Base-by-base conservation (phyloP, 1,140 invertebrate genomes). In the Heliothis virescens region DNA sequence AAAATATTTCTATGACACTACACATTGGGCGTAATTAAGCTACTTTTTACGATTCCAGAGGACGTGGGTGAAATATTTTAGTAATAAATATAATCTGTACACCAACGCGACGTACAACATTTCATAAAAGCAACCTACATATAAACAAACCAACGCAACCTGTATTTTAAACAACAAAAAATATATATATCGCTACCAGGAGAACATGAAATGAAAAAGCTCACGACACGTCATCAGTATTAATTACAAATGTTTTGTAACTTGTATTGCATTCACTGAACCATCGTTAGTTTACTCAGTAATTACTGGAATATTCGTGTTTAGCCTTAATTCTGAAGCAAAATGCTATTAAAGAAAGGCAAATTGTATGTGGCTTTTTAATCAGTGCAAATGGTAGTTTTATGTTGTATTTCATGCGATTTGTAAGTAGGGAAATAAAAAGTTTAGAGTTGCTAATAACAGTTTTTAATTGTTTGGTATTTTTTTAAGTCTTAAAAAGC, bases 231-330 rank as follows among this genome's bases (percentile, higher is more conserved):
- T 41, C 34, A 16, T 63, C 29, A 63, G 62, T 47, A 3, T 47
- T 63, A 63, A 34, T 41, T 60, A 60, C 57, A 69, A 69, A 69
- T 26, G 47, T 69, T 69, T 67, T 50, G 65, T 50, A 2, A 26
- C 47, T 52, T 21, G 47, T 15, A 50, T 69, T 52, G 47, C 11
- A 52, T 50, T 3, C 65, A 52, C 48, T 48, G 12, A 21, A 48
- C 13, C 65, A 53, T n/a, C 11, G 48, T 52, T 53, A 53, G 21
- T 21, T 69, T 53, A 53, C 48, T 26, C 34, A 52, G 47, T 48
- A 12, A 67, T 69, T 53, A 53, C 47, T 53, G 16, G 10, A 65
- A n/a, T 16, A 21, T 69, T 53, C 50, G 65, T 69, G 65, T n/a
- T 69, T 13, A 53, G 16, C 13, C 15, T 53, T 52, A 69, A 26